Evolutionary conservation across 1,140 invertebrate species (phyloP).

Genomic region (Antheraea mylitta): DNA sequence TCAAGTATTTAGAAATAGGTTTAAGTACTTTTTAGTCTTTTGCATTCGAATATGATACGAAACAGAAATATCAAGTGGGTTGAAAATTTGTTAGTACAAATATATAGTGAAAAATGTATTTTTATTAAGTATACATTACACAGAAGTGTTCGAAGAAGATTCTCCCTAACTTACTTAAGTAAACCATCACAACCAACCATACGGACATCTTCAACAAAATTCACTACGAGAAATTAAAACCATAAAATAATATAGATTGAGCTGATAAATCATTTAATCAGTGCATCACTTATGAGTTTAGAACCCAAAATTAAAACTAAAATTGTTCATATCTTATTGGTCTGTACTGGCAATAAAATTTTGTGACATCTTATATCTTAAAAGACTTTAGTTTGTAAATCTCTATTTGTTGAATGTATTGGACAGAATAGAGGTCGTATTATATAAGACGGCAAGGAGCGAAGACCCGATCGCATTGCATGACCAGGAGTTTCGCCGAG

Average conservation of each 20-base stretch:
- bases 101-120: slow-evolving; percentile 44
- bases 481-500: slow-evolving; percentile 5
- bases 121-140: slow-evolving; percentile 48
- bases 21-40: slow-evolving; percentile 17
- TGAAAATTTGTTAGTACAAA: slow-evolving; percentile 56
- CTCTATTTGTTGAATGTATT: slow-evolving; percentile 63
- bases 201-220: slow-evolving; percentile 72
- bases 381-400: slow-evolving; percentile 57
- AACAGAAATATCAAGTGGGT: slow-evolving; percentile 15
- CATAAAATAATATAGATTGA: slow-evolving; percentile 54
- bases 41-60: slow-evolving; percentile 6
- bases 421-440: slow-evolving; percentile 69
- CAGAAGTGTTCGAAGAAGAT: slow-evolving; percentile 61
- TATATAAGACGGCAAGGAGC: slow-evolving; percentile 49
- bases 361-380: slow-evolving; percentile 68
- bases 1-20: background rate
- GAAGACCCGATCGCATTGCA: slow-evolving; percentile 21
- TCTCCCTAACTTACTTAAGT: slow-evolving; percentile 74
- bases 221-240: slow-evolving; percentile 53
- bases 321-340: slow-evolving; percentile 41
- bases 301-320: slow-evolving; percentile 59
- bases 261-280: slow-evolving; percentile 49
- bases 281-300: slow-evolving; percentile 58
- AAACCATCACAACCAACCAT: slow-evolving; percentile 78
- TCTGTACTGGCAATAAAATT: slow-evolving; percentile 67